A percentile compares a stretch with the other conserved stretches of the same genome.
These are phyloP conservation scores for Drosophila santomea DNA, from an alignment of 1,140 invertebrate species.

Conservation along the genomic window DNA sequence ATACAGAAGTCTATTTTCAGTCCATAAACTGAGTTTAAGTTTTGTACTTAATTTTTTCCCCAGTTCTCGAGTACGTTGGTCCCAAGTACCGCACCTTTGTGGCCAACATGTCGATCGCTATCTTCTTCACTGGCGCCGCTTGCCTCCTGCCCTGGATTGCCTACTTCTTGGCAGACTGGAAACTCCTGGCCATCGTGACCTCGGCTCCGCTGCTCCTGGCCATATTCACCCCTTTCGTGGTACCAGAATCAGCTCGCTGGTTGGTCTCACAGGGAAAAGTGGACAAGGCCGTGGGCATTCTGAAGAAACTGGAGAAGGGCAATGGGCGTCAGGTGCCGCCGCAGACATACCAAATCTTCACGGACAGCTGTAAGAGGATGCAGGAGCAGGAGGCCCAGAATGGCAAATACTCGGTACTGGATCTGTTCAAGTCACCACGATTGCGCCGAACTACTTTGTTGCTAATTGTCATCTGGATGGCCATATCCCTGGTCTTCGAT, in stretches of 20 bases:
- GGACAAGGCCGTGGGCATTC: constrained; percentile 90
- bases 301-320: constrained; percentile 91
- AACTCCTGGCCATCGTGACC: constrained; percentile 89
- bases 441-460: constrained; percentile 90
- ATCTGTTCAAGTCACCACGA: constrained; percentile 91
- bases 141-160: constrained; percentile 93
- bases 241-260: constrained; percentile 94
- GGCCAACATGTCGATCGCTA: constrained; percentile 94
- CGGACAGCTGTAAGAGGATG: constrained; percentile 74
- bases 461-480: constrained; percentile 93
- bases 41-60: constrained; percentile 59
- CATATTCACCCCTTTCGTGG: constrained; percentile 89
- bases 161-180: constrained; percentile 91
- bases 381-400: constrained; percentile 89
- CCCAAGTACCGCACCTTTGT: constrained; percentile 95
- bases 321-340: constrained; percentile 91
- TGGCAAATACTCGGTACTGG: constrained; percentile 90
- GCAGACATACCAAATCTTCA: constrained; percentile 90
- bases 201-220: constrained; percentile 90
- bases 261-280: constrained; percentile 92
- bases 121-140: constrained; percentile 93
- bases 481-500: constrained; percentile 93
- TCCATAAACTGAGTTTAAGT: constrained; percentile 1
- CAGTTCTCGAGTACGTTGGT: constrained; percentile 94
- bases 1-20: not conserved